phyloP scores from a whole-genome alignment of 2,113 vertebrate genomes.

The Syngnathus floridae region DNA sequence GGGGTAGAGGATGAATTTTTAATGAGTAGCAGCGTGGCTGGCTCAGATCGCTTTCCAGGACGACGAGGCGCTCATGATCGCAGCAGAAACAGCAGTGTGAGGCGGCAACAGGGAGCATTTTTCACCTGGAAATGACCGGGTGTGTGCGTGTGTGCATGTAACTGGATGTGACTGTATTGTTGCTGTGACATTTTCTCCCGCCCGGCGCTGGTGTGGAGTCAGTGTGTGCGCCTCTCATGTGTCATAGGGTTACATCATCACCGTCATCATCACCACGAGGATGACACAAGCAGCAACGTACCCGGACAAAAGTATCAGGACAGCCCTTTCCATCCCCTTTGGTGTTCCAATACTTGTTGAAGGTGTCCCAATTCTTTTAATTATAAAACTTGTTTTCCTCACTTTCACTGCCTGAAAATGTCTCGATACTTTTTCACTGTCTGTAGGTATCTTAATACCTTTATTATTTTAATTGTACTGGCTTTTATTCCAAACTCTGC shows the following conservation, averaged over 20 bases:
- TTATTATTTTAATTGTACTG: no score
- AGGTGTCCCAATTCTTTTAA: no score
- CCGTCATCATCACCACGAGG: neutral
- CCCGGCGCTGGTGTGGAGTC: slow-evolving; percentile 13
- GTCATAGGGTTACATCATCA: slow-evolving; percentile 30
- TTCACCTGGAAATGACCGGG: slow-evolving; percentile 28
- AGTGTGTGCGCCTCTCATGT: slow-evolving; percentile 20
- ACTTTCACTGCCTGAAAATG: neutral
- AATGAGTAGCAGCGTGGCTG: slow-evolving; percentile 60
- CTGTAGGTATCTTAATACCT: no score
- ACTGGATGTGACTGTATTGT: neutral
- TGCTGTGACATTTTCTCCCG: slow-evolving; percentile 10
- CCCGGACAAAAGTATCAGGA: neutral
- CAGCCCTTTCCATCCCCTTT: neutral
- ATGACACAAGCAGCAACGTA: neutral
- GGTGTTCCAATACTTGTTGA: no score
- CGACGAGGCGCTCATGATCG: slow-evolving; percentile 61
- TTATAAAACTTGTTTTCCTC: no score
- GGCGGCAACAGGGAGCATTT: slow-evolving; percentile 8
- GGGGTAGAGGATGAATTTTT: slow-evolving; percentile 61
- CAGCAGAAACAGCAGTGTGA: slow-evolving; percentile 32
- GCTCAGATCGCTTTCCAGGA: slow-evolving; percentile 65
- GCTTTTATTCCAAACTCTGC: no score
- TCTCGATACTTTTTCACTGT: no score
- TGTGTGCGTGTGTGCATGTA: neutral